Evolutionary conservation across 2,888 invertebrate species (phyloP), one percentile per base, ranked within the genome.

Genomic region (Lathronympha strigana): DNA sequence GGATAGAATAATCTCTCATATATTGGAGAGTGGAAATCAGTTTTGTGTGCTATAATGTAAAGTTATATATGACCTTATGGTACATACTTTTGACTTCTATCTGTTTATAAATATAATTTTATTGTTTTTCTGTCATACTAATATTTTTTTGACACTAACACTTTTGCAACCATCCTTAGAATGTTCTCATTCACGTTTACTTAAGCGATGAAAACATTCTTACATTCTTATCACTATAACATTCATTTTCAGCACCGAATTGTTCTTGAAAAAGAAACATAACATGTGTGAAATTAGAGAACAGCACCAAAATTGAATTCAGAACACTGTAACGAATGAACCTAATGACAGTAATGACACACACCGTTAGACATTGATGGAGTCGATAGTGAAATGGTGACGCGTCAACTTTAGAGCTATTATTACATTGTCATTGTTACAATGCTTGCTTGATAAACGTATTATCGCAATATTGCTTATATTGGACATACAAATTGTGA

Each of bases 341-440:
- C n/a, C n/a, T n/a, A n/a, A n/a, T n/a, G n/a, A n/a, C 51, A 49
- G 33, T 45, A 50, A 64, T 51, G 33, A 43, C 53, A 17, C 36
- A 2, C 11, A 47, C 64, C 45, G 64, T 64, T 60, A 60, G 11
- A 21, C 8, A 13, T 36, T 38, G 51, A 45, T 38, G 23, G 40
- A 51, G 31, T 15, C 31, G 23, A 38, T 54, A 23, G 31, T 45
- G 43, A 19, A 38, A 58, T 38, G 51, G 28, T 64, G 64, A 38
- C 45, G 36, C 45, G 36, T 45, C 51, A 21, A 21, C 36, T 53
- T 28, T 28, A 49, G 28, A n/a, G 5, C 15, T 19, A 28, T 64
- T 43, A 45, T 64, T 64, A 51, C 1, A 17, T 1, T 50, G 53
- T 43, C 36, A 62, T 54, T 54, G 45, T 53, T n/a, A 23, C 15